A percentile compares a stretch with the other conserved stretches of the same genome.
Evolutionary conservation across 2,113 vertebrate genomes (phyloP).

Genomic region (Xenus cinereus): DNA sequence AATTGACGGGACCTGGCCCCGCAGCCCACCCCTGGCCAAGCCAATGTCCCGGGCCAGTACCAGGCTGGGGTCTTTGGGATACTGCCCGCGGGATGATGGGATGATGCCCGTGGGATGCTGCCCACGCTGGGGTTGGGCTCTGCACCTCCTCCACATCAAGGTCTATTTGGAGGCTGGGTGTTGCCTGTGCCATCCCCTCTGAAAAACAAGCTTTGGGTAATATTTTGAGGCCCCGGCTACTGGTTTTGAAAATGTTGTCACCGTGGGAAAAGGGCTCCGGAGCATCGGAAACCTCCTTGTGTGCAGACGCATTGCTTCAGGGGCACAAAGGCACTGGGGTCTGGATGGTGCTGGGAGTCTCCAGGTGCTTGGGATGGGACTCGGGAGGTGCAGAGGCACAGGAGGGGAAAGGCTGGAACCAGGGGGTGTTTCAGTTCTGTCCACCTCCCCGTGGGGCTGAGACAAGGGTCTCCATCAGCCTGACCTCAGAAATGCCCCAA

Average conservation of each 20-base stretch:
- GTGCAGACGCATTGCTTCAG: rapidly evolving
- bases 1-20: rapidly evolving
- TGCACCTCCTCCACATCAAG: rapidly evolving
- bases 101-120: not conserved
- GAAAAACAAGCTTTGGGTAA: not conserved
- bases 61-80: rapidly evolving
- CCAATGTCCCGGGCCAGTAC: rapidly evolving
- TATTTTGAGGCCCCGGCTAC: not conserved
- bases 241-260: not conserved
- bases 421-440: not conserved
- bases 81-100: not conserved
- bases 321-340: not conserved
- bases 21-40: rapidly evolving
- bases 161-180: not conserved
- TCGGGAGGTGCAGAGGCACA: no score
- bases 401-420: not conserved
- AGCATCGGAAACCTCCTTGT: rapidly evolving
- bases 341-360: not conserved
- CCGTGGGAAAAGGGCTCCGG: not conserved
- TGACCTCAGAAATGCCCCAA: no score
- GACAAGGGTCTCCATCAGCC: not conserved
- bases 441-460: not conserved
- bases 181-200: not conserved
- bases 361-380: not conserved
- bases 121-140: rapidly evolving